Percentiles rank a stretch among this genome's conserved stretches.
Evolutionary conservation across 1,140 invertebrate genomes (phyloP).

Genomic region (Bombyx mandarina): DNA sequence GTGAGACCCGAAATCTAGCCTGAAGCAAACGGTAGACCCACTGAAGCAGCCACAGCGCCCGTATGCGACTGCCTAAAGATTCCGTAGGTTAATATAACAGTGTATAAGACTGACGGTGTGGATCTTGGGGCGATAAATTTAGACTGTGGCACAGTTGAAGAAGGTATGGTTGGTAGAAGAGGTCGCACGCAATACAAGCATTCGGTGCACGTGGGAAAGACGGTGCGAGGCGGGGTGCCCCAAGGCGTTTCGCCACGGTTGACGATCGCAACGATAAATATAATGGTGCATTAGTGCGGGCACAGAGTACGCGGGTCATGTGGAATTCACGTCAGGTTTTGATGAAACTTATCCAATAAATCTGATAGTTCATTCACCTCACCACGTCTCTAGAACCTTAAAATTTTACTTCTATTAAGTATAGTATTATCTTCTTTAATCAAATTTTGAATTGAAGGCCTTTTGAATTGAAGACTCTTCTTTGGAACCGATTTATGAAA

Average conservation of each 20-base stretch:
- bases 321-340: conserved; percentile 1
- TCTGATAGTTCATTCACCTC: too few relatives aligned
- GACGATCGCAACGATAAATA: conserved; percentile 66
- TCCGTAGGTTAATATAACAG: conserved; percentile 24
- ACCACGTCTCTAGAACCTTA: too few relatives aligned
- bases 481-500: too few relatives aligned
- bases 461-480: too few relatives aligned
- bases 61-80: conserved; percentile 4
- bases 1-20: conserved; percentile 59
- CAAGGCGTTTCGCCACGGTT: conserved; percentile 54
- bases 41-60: conserved; percentile 47
- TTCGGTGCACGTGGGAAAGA: conserved; percentile 65
- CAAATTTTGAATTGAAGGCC: too few relatives aligned
- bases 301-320: conserved; percentile 48
- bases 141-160: conserved; percentile 17
- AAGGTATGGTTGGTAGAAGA: conserved; percentile 37
- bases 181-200: conserved; percentile 65
- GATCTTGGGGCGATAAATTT: conserved; percentile 12
- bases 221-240: conserved; percentile 46
- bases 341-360: not conserved
- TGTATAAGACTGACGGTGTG: conserved; percentile 24
- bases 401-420: too few relatives aligned
- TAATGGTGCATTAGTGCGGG: conserved; percentile 54
- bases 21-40: conserved; percentile 63
- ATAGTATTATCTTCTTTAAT: too few relatives aligned